phyloP scores from a whole-genome alignment of 1,140 invertebrate species.

The Scaptodrosophila lebanonensis region DNA sequence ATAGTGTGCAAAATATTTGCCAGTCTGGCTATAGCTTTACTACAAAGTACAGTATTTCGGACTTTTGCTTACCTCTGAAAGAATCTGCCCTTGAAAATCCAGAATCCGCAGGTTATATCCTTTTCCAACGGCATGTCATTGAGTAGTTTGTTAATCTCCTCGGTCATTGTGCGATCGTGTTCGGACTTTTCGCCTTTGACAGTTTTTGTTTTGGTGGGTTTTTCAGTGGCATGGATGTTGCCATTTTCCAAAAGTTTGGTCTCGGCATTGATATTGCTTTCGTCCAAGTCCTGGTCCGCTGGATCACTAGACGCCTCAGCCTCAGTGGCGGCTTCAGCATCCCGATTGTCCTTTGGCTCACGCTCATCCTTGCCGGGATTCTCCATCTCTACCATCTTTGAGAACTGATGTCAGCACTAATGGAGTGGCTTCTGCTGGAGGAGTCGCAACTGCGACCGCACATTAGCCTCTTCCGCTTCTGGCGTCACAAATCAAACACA shows the following conservation, averaged over 20 bases:
- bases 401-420: not conserved
- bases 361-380: conserved; percentile 24
- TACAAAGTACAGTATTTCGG: too few relatives aligned
- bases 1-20: too few relatives aligned
- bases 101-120: conserved; percentile 82
- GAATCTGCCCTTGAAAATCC: conserved; percentile 79
- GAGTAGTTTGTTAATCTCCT: conserved; percentile 79
- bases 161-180: conserved; percentile 56
- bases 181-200: conserved; percentile 54
- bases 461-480: conserved; percentile 39
- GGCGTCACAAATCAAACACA: not conserved
- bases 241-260: conserved; percentile 59
- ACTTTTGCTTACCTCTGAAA: conserved; percentile 77
- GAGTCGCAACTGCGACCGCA: conserved; percentile 11
- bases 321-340: conserved; percentile 11
- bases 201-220: conserved; percentile 29
- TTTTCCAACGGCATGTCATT: conserved; percentile 79
- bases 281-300: conserved; percentile 19
- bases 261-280: conserved; percentile 25
- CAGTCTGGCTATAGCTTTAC: too few relatives aligned
- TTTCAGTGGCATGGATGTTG: conserved; percentile 17
- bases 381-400: conserved; percentile 52
- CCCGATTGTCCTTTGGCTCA: conserved; percentile 21
- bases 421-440: not conserved
- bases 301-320: not conserved